phyloP scores from a whole-genome alignment of 2,888 invertebrate species.

The Xanthorhoe spadicearia region DNA sequence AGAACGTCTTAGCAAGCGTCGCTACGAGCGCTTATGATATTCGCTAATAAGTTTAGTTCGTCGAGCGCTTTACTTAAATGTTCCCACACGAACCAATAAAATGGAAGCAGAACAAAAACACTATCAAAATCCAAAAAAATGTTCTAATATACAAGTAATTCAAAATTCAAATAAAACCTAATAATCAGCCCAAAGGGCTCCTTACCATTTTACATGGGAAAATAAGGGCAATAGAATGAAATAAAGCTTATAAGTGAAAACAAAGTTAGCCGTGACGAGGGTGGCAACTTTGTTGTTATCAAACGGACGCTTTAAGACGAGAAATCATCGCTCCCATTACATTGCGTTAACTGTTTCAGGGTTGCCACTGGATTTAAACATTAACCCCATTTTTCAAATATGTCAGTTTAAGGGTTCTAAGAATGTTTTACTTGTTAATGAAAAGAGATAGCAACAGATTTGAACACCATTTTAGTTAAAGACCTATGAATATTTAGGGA shows the following conservation, averaged over 20 bases:
- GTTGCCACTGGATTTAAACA: conserved; percentile 47
- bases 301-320: conserved; percentile 69
- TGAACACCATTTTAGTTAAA: too few relatives aligned
- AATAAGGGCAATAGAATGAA: conserved; percentile 51
- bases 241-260: conserved; percentile 64
- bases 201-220: conserved; percentile 41
- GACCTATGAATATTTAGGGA: too few relatives aligned
- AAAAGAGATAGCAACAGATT: too few relatives aligned
- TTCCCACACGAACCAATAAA: too few relatives aligned
- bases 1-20: too few relatives aligned
- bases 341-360: conserved; percentile 56
- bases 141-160: conserved; percentile 1
- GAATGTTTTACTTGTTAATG: too few relatives aligned
- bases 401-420: too few relatives aligned
- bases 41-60: too few relatives aligned
- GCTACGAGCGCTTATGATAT: too few relatives aligned
- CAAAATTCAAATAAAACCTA: conserved; percentile 29
- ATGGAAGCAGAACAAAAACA: not conserved
- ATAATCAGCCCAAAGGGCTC: conserved; percentile 24
- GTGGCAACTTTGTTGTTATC: conserved; percentile 69
- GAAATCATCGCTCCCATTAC: conserved; percentile 77
- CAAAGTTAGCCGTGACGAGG: conserved; percentile 73
- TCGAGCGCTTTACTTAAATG: too few relatives aligned
- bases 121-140: not conserved
- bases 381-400: too few relatives aligned